phyloP scores from a whole-genome alignment of 2,888 invertebrate species.

The Melanophora roralis region DNA sequence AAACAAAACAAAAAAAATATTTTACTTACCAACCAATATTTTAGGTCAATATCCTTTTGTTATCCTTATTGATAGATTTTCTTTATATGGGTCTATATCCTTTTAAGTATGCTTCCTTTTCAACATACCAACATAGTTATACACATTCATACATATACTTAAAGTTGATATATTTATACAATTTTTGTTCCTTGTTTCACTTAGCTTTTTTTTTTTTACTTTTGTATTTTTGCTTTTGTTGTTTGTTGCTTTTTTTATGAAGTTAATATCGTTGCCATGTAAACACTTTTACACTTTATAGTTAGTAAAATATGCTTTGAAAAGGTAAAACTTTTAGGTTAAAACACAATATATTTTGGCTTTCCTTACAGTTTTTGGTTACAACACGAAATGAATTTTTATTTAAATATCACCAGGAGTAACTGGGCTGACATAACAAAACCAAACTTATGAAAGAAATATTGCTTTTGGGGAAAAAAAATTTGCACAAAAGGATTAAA shows the following conservation, averaged over 20 bases:
- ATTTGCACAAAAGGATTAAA: not conserved
- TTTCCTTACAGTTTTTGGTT: not conserved
- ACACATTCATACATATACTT: conserved; percentile 1
- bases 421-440: conserved; percentile 52
- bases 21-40: conserved; percentile 59
- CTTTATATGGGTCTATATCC: not conserved
- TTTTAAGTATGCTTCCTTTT: conserved; percentile 18
- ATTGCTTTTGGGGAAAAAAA: not conserved
- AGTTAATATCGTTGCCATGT: conserved; percentile 61
- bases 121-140: too few species aligned
- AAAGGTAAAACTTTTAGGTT: not conserved
- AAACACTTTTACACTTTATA: conserved; percentile 25
- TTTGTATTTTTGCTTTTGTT: conserved; percentile 13
- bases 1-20: conserved; percentile 28
- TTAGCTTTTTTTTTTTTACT: not conserved
- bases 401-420: conserved; percentile 45
- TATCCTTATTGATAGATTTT: conserved; percentile 66
- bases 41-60: conserved; percentile 69
- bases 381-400: conserved; percentile 9
- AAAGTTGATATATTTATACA: conserved; percentile 49
- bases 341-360: conserved; percentile 3
- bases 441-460: conserved; percentile 28
- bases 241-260: conserved; percentile 34
- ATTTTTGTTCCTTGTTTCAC: conserved; percentile 23
- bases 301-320: not conserved